Base-by-base conservation (phyloP, 1,140 invertebrate genomes). In the Pantala flavescens region DNA sequence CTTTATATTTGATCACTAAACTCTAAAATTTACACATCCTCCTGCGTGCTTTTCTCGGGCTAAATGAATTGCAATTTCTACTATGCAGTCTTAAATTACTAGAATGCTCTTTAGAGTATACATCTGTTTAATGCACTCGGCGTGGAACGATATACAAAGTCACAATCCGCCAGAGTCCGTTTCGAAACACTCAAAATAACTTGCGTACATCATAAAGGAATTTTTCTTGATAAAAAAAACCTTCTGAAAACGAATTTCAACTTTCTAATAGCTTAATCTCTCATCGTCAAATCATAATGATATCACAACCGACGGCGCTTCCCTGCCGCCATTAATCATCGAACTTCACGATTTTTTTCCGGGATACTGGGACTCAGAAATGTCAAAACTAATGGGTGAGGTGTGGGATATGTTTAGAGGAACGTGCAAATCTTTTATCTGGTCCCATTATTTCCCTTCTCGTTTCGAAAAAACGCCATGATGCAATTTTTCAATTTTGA, bases 71-170 rank as follows among this genome's bases (percentile, higher is more conserved):
- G 49, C 49, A 21, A 63, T 63, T 63, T 5, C 49, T 63, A 63
- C n/a, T 63, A 63, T 63, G 49, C 49, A 63, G 49, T 63, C 49
- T 63, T 63, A 63, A 63, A 63, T 21, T 63, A 63, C 49, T 63
- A 63, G 9, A 36, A 36, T 36, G 28, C 28, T 36, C 28, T 2
- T 36, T 36, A 36, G 28, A 36, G 28, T 36, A 36, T 36, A 36
- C 28, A 5, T 36, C 28, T 36, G 28, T 36, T 36, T 36, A 36
- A 36, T 36, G 28, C 28, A 36, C 28, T 36, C 28, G 28, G 28
- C 28, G 28, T 36, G 3, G 9, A 36, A 36, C 28, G 28, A 36
- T 36, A 36, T 36, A 36, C 28, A 36, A 36, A 36, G 3, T 36
- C 28, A 36, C 28, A 36, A 36, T 36, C 28, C 28, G 28, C 28